These are phyloP conservation scores for Archips crataeganus DNA, from an alignment of 2,888 invertebrate species.

Conservation along the genomic window DNA sequence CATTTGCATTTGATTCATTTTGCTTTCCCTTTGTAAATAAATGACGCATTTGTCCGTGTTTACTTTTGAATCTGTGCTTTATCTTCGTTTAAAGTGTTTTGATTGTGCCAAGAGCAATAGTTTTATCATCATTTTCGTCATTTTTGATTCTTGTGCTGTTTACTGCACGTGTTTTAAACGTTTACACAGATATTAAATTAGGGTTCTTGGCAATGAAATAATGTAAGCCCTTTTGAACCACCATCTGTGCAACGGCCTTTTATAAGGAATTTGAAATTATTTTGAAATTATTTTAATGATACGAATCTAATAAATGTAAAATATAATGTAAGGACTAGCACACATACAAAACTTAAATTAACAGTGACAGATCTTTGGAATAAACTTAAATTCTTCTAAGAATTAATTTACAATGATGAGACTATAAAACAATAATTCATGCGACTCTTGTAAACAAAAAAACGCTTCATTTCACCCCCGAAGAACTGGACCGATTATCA, in stretches of 20 bases:
- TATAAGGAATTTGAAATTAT: no score
- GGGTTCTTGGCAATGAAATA: no score
- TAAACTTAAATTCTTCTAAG: constrained; percentile 3
- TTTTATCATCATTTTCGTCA: no score
- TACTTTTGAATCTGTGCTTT: constrained; percentile 13
- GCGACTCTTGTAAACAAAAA: no score
- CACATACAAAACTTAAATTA: constrained; percentile 45
- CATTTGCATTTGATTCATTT: constrained; percentile 42
- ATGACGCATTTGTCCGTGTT: constrained; percentile 35
- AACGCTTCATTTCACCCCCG: no score
- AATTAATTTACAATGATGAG: background rate
- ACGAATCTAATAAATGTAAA: constrained; percentile 43
- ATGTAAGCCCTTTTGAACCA: no score
- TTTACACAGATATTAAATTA: no score
- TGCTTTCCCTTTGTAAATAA: constrained; percentile 37
- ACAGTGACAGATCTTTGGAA: constrained; percentile 58
- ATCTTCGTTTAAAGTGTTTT: constrained; percentile 15
- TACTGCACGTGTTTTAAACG: no score
- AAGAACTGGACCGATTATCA: no score
- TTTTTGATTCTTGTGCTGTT: no score
- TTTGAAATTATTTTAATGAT: constrained; percentile 36
- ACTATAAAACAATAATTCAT: no score
- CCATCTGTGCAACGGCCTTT: no score
- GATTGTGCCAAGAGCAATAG: background rate
- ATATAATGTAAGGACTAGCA: constrained; percentile 50